Evolutionary conservation across 2,888 invertebrate species (phyloP).

Genomic region (Cephus pygmeus): DNA sequence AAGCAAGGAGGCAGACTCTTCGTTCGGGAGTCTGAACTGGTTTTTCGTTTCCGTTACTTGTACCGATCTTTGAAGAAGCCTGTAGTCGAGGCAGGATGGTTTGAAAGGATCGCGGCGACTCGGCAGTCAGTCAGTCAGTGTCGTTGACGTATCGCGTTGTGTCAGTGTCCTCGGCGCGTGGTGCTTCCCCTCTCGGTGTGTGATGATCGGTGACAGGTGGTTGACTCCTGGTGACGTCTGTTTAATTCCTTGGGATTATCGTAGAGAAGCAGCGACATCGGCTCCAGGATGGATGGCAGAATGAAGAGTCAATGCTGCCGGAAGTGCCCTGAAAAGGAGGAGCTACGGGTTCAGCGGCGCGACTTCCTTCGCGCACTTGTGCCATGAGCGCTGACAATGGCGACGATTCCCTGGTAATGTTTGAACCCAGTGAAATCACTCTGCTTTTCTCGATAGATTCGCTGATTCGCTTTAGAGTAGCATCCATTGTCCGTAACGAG

Average conservation of each 20-base stretch:
- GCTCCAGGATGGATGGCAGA: slow-evolving; percentile 32
- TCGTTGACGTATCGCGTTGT: slow-evolving; percentile 50
- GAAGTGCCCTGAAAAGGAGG: slow-evolving; percentile 39
- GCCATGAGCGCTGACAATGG: slow-evolving; percentile 39
- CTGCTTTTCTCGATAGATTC: not conserved
- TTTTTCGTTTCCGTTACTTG: not conserved
- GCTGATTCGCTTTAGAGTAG: not conserved
- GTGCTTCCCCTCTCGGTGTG: slow-evolving; percentile 14
- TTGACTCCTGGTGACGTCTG: slow-evolving; percentile 6
- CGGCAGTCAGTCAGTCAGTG: slow-evolving; percentile 25
- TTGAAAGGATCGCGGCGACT: not conserved
- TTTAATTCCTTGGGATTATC: not conserved
- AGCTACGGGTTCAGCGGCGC: slow-evolving; percentile 32
- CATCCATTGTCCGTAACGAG: not conserved
- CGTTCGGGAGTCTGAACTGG: not conserved
- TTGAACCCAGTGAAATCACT: slow-evolving; percentile 8
- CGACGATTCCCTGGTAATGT: slow-evolving; percentile 66
- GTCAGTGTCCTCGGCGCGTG: slow-evolving; percentile 39
- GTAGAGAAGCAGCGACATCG: not conserved
- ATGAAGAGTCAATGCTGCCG: slow-evolving; percentile 42
- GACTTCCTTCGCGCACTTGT: slow-evolving; percentile 38
- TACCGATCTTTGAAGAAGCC: not conserved
- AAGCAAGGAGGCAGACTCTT: not conserved
- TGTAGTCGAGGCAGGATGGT: not conserved
- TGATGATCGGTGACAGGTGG: slow-evolving; percentile 47